Base-by-base conservation (phyloP, 1,140 invertebrate genomes). In the Thrips palmi region DNA sequence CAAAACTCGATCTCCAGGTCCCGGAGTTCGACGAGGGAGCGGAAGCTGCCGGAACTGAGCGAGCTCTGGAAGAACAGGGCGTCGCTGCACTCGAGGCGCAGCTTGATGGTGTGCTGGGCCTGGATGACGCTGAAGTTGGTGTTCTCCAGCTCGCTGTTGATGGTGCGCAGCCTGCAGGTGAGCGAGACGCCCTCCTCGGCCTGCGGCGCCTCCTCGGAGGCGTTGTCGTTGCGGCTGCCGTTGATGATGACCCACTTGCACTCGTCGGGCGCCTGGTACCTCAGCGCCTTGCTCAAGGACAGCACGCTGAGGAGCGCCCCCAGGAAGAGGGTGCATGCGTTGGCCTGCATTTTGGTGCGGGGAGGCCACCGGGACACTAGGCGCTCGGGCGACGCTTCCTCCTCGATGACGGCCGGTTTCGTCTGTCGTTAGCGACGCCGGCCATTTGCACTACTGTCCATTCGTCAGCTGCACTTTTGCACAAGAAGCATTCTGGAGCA, bases 111-210 rank as follows among this genome's bases (percentile, higher is more conserved):
- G 45, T 85, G 80, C 50, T 82, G 75, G n/a, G 80, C 75, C 57
- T 84, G 81, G 42, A 83, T 84, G 25, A 79, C 77, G 58, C 78
- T 83, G 54, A 88, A 86, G 50, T 88, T 88, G 20, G 81, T 85
- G 53, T 83, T 82, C 60, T 86, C 81, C 50, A 85, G 60, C 59
- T 86, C 81, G 53, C 80, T 84, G 59, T 86, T 86, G 60, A 86
- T 84, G 42, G 82, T 84, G 30, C 77, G 63, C 37, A 89, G 56
- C 42, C 75, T 67, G 50, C 84, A 88, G 39, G 79, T 71, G 37
- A 87, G 62, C 1, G 78, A 74, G 2, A 85, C 80, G 47, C 66
- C 64, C 34, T 71, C 69, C 36, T 56, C 54, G 12, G 45, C 39
- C n/a, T 49, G 35, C 2, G 47, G 42, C n/a, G 46, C 39, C 23